Evolutionary conservation across 2,113 vertebrate species (phyloP), one percentile per base, ranked within the genome.

Genomic region (Stigmatopora argus): DNA sequence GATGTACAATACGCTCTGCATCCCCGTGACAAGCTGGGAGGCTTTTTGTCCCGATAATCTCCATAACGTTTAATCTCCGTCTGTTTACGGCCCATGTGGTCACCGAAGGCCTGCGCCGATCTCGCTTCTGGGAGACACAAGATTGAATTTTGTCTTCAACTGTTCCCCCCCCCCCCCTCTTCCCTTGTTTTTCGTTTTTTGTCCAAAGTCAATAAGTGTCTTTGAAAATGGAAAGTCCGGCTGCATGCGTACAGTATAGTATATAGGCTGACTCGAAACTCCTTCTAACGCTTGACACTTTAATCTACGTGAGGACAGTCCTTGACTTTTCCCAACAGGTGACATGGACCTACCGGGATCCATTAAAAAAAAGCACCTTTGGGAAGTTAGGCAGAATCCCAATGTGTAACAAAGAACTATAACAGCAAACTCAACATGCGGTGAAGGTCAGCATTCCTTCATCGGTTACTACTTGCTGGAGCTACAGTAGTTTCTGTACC

Each of bases 1-100:
- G 89, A 91, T 88, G 83, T 87, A 91, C 89, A 91, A 91, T 88
- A 86, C 86, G 78, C 78, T 85, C 86, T 85, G 88, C 86, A 89
- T 90, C 86, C 53, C 84, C 66, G 51, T 86, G 90, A 91, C 89
- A 89, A 79, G 87, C 87, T 86, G 87, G 88, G 78, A 88, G 88
- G 83, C 88, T 89, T 90, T 85, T 85, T 88, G 82, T 89, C 87
- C 87, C 67, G 75, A 85, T 91, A 81, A 87, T 90, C 88, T 91
- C 88, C 87, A 86, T 84, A 87, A 82, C 77, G 78, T 78, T 89
- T 89, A 79, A 85, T 88, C 89, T 89, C 64, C 26, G 78, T 81
- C 88, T 84, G 83, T 77, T 85, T 85, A 84, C 71, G 78, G 85
- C 26, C 83, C 69, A 77, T 78, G 83, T 81, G 83, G 85, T 86